These are phyloP conservation scores for Calosoma granatense DNA, from an alignment of 1,140 invertebrate genomes.

Conservation along the genomic window DNA sequence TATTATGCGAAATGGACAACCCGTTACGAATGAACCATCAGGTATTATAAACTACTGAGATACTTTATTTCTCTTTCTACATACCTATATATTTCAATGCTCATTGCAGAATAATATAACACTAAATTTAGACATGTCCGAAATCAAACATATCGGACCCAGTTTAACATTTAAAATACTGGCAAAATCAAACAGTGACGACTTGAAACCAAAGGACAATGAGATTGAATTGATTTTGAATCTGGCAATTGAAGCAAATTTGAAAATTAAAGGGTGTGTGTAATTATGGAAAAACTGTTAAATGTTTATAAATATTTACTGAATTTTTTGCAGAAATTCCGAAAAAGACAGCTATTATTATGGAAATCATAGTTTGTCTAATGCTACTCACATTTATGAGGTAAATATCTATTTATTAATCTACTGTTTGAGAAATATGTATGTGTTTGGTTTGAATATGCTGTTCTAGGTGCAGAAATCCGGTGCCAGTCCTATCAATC, in stretches of 20 bases:
- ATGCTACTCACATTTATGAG: slow-evolving; percentile 16
- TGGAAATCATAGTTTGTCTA: slow-evolving; percentile 14
- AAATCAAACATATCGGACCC: slow-evolving; percentile 17
- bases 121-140: slow-evolving; percentile 32
- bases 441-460: no score
- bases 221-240: slow-evolving; percentile 22
- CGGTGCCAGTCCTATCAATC: slow-evolving; percentile 32
- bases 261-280: slow-evolving; percentile 34
- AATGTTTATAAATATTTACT: slow-evolving; percentile 12
- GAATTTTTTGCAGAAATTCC: slow-evolving; percentile 27
- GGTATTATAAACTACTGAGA: slow-evolving; percentile 12
- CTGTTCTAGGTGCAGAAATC: slow-evolving; percentile 35
- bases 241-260: slow-evolving; percentile 27
- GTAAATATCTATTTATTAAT: slow-evolving; percentile 9
- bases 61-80: slow-evolving; percentile 14
- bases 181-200: slow-evolving; percentile 27
- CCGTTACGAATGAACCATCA: slow-evolving; percentile 25
- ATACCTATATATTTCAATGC: slow-evolving; percentile 13
- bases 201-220: slow-evolving; percentile 23
- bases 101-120: slow-evolving; percentile 26
- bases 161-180: slow-evolving; percentile 18
- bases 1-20: slow-evolving; percentile 29
- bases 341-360: slow-evolving; percentile 30
- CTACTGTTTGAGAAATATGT: background rate
- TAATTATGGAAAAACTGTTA: slow-evolving; percentile 16